phyloP scores from a whole-genome alignment of 2,888 invertebrate genomes.

The Cheilosia soror region DNA sequence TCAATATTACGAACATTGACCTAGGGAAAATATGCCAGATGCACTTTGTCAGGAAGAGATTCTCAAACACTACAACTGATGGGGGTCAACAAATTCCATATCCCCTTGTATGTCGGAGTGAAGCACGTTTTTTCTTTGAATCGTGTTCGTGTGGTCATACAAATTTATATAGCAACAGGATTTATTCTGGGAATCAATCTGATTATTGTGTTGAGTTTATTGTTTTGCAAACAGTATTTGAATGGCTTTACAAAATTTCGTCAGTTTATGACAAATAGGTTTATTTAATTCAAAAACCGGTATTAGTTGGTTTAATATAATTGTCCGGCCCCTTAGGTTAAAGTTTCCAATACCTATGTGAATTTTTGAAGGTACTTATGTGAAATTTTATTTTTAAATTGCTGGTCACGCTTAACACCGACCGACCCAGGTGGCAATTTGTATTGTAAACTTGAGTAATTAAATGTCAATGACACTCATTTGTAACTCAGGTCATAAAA shows the following conservation, averaged over 20 bases:
- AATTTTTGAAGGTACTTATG: too few relatives aligned
- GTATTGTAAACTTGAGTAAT: too few relatives aligned
- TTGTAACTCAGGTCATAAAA: too few relatives aligned
- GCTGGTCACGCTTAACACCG: too few relatives aligned
- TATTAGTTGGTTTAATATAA: neutral
- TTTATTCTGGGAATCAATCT: neutral
- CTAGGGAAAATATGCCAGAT: slow-evolving; percentile 2
- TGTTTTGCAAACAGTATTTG: neutral
- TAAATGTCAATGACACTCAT: too few relatives aligned
- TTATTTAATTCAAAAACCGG: neutral
- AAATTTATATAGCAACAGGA: slow-evolving; percentile 9
- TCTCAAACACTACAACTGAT: slow-evolving; percentile 1
- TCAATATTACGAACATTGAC: slow-evolving; percentile 34
- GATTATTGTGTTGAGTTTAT: neutral
- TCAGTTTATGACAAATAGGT: neutral
- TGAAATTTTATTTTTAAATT: too few relatives aligned
- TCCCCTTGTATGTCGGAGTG: neutral
- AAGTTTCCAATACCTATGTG: too few relatives aligned
- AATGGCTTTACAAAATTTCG: neutral
- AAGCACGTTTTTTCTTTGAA: neutral
- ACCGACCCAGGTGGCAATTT: too few relatives aligned
- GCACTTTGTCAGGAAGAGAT: slow-evolving; percentile 28
- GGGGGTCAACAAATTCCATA: slow-evolving; percentile 9
- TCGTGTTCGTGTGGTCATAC: neutral
- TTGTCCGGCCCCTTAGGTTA: too few relatives aligned